Evolutionary conservation across 2,888 invertebrate genomes (phyloP), one percentile per base, ranked within the genome.

Genomic region (Hydropsyche betteni): DNA sequence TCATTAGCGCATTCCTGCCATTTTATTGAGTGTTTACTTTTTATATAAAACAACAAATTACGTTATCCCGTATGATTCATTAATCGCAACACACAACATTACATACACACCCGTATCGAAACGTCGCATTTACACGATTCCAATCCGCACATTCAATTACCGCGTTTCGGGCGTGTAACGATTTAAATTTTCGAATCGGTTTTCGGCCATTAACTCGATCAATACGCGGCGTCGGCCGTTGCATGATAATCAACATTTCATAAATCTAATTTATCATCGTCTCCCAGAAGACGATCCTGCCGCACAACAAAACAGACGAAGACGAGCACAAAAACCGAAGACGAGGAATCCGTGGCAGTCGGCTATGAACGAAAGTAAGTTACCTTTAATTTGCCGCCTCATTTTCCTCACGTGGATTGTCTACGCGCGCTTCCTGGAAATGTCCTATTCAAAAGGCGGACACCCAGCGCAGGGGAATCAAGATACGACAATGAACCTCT

Each of bases 281-380:
- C 24, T 58, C 36, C 51, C 24, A 7, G 69, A 44, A 50, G 51
- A 16, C 53, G 36, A 44, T 69, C 69, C 69, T 51, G 14, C 10
- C 38, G 51, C 12, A 50, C 10, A 44, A 36, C 24, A 64, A n/a
- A 64, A 36, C 10, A 36, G 8, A 64, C 24, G 24, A 61, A 61
- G 12, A 64, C 24, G 34, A 64, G 34, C 33, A 64, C 4, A 24
- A 34, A 64, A 64, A 36, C 12, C 58, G 10, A 64, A 64, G n/a
- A 64, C 24, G n/a, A 64, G n/a, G 34, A 12, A 64, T 36, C 6
- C 36, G 0, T n/a, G 70, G 12, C 24, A 33, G 76, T 44, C 24
- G 69, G 71, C 73, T 78, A 76, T 78, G 69, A 78, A 78, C 78
- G 78, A 78, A 76, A 78, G 78, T 78, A 78, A 76, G 64, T 69